These are phyloP conservation scores for Drosophila tropicalis DNA, from an alignment of 1,140 invertebrate genomes.

Conservation along the genomic window DNA sequence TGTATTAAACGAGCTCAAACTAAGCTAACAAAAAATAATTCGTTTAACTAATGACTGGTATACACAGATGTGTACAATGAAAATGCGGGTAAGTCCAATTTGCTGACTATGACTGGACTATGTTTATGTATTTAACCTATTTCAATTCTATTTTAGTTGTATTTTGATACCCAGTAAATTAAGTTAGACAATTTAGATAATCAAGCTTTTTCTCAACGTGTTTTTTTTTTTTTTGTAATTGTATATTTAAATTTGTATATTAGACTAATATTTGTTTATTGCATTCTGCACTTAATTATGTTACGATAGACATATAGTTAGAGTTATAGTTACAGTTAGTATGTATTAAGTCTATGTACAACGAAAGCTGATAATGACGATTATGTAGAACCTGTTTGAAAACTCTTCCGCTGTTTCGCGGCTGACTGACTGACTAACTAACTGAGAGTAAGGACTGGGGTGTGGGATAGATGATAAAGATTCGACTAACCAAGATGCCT, in stretches of 20 bases:
- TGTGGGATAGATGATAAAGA: slow-evolving; percentile 36
- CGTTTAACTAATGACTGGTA: too few species aligned
- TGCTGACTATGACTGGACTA: too few species aligned
- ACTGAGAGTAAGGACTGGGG: slow-evolving; percentile 8
- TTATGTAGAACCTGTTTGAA: slow-evolving; percentile 73
- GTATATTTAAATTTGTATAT: slow-evolving; percentile 21
- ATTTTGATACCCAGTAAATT: background rate
- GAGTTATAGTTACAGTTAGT: slow-evolving; percentile 70
- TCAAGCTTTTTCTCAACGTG: background rate
- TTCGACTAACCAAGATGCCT: slow-evolving; percentile 16
- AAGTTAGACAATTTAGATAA: too few species aligned
- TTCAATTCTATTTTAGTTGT: background rate
- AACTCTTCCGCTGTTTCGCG: slow-evolving; percentile 54
- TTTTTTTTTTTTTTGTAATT: background rate
- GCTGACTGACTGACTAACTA: slow-evolving; percentile 68
- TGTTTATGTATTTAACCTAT: too few species aligned
- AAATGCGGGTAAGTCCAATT: too few species aligned
- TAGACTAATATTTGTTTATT: slow-evolving; percentile 75
- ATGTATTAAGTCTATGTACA: slow-evolving; percentile 76
- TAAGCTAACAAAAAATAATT: background rate
- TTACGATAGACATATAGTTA: slow-evolving; percentile 68
- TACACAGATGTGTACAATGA: too few species aligned
- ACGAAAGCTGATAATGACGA: slow-evolving; percentile 70
- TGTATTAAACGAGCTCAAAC: slow-evolving; percentile 47
- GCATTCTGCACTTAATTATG: slow-evolving; percentile 65